Evolutionary conservation across 2,113 vertebrate genomes (phyloP).

Genomic region (Otus sunia): DNA sequence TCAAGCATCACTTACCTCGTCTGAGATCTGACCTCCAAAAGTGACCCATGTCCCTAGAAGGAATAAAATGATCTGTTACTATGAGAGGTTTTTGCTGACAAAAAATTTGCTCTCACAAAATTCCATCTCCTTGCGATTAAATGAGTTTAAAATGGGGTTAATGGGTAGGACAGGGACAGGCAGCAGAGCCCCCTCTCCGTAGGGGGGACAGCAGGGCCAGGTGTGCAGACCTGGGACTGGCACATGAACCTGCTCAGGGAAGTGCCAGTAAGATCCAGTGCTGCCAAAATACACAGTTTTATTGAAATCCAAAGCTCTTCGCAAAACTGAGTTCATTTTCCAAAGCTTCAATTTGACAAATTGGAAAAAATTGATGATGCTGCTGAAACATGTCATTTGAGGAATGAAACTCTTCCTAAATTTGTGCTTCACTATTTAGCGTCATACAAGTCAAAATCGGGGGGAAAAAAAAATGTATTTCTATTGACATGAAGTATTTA

Average conservation of each 20-base stretch:
- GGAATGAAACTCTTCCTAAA: not conserved
- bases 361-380: not conserved
- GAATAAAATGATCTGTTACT: not conserved
- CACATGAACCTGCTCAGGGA: not conserved
- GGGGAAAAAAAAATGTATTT: not conserved
- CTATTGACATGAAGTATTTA: not conserved
- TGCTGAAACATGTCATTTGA: not conserved
- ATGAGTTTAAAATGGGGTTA: not conserved
- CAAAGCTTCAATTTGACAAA: not conserved
- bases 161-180: not conserved
- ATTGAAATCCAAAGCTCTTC: not conserved
- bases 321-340: not conserved
- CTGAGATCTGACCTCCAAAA: conserved; percentile 96
- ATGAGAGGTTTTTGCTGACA: not conserved
- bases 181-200: accelerated
- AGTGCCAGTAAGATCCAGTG: not conserved
- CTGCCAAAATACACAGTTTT: not conserved
- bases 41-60: conserved; percentile 95
- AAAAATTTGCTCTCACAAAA: not conserved
- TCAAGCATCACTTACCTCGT: conserved; percentile 84
- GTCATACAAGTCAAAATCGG: not conserved
- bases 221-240: accelerated
- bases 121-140: not conserved
- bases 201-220: accelerated
- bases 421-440: not conserved